Percentiles rank a stretch among this genome's conserved stretches.
phyloP scores from a whole-genome alignment of 2,888 invertebrate genomes.

The Electrophaes corylata region DNA sequence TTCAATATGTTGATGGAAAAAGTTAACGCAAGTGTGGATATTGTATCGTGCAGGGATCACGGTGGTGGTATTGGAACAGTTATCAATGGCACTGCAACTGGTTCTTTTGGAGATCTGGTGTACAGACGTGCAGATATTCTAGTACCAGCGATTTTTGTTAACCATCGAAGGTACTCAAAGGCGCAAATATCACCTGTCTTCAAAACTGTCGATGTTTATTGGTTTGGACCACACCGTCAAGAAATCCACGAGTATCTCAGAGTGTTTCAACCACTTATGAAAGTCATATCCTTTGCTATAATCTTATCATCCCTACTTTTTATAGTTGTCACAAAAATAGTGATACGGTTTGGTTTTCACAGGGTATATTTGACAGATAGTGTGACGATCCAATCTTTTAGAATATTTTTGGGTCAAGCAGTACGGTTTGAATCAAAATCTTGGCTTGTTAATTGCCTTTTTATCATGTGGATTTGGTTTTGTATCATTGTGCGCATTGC shows the following conservation, averaged over 20 bases:
- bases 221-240: conserved; percentile 56
- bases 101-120: conserved; percentile 49
- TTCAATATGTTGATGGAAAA: conserved; percentile 44
- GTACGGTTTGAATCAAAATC: conserved; percentile 51
- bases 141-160: conserved; percentile 49
- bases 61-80: conserved; percentile 44
- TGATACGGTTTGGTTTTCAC: conserved; percentile 39
- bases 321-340: conserved; percentile 17
- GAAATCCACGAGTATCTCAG: conserved; percentile 56
- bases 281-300: conserved; percentile 43
- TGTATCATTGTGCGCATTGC: conserved; percentile 60
- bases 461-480: conserved; percentile 65
- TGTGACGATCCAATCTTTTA: conserved; percentile 48
- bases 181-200: conserved; percentile 51
- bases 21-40: conserved; percentile 54
- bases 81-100: conserved; percentile 46
- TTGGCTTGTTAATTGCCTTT: conserved; percentile 51
- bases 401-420: conserved; percentile 59
- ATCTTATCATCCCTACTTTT: conserved; percentile 26
- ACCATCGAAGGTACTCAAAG: conserved; percentile 41
- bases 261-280: conserved; percentile 54
- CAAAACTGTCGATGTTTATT: conserved; percentile 46
- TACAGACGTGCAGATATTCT: conserved; percentile 53
- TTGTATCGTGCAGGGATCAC: conserved; percentile 39
- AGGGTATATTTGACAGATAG: conserved; percentile 28